Conservation (phyloP, 2,797 vertebrate species). For the Chromobotia macracanthus region DNA sequence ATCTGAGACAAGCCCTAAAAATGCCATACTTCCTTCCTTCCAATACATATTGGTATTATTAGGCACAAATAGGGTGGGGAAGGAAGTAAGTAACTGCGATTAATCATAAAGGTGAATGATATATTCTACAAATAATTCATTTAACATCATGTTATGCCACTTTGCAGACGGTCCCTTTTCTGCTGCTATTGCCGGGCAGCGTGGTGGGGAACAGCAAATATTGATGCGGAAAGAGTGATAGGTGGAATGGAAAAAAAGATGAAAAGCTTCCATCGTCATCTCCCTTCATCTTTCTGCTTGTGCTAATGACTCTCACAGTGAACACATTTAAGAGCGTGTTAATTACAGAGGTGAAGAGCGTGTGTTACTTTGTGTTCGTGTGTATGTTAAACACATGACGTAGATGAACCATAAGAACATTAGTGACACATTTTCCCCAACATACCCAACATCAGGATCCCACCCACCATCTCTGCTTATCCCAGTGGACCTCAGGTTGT, state of each 20-base stretch:
- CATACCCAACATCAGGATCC: constrained; percentile 44
- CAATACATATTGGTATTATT: neutral
- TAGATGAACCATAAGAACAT: constrained; percentile 44
- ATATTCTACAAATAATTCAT: neutral
- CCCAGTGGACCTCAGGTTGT: constrained; percentile 48
- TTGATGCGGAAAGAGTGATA: constrained; percentile 33
- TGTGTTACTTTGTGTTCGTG: constrained; percentile 30
- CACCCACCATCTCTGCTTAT: constrained; percentile 50
- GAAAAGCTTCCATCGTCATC: constrained; percentile 50
- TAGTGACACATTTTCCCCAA: constrained; percentile 48
- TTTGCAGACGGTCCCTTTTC: constrained; percentile 56
- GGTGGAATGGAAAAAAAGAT: constrained; percentile 46
- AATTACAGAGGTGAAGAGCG: constrained; percentile 50
- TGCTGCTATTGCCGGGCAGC: constrained; percentile 13
- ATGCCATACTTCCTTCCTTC: neutral
- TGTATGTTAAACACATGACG: constrained; percentile 45
- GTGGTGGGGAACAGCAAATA: constrained; percentile 25
- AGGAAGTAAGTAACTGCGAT: neutral
- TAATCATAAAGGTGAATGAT: neutral
- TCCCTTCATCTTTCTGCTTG: constrained; percentile 48
- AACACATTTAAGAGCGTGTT: constrained; percentile 57
- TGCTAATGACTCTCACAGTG: constrained; percentile 58
- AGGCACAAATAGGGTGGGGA: neutral
- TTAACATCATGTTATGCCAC: constrained; percentile 36
- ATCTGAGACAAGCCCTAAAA: constrained; percentile 2